phyloP scores from a whole-genome alignment of 2,888 invertebrate species.

The Thymelicus sylvestris region DNA sequence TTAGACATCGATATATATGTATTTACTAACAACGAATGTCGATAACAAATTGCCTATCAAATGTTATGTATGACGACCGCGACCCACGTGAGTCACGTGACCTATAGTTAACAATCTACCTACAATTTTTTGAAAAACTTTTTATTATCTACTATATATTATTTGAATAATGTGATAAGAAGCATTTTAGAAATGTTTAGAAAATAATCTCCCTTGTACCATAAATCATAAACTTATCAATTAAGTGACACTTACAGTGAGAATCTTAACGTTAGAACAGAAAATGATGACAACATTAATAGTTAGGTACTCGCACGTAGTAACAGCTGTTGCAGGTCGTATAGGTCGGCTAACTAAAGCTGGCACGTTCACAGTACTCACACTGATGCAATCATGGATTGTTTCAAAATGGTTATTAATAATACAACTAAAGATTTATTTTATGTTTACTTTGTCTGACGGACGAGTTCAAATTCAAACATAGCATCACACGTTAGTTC shows the following conservation, averaged over 20 bases:
- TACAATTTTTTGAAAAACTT: constrained; percentile 64
- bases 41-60: constrained; percentile 76
- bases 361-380: too few species aligned
- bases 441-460: too few species aligned
- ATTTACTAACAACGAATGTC: constrained; percentile 74
- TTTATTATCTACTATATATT: constrained; percentile 60
- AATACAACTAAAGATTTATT: too few species aligned
- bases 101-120: constrained; percentile 71
- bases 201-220: constrained; percentile 77
- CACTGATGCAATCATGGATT: too few species aligned
- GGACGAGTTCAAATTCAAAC: too few species aligned
- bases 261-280: constrained; percentile 34
- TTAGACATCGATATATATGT: constrained; percentile 66
- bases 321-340: neutral
- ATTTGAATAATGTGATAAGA: constrained; percentile 65
- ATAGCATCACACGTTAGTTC: too few species aligned
- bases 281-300: constrained; percentile 51
- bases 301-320: constrained; percentile 40
- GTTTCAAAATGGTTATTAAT: too few species aligned
- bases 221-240: constrained; percentile 64
- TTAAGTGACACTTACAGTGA: constrained; percentile 72
- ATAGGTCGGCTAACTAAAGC: too few species aligned
- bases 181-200: constrained; percentile 73
- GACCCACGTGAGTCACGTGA: constrained; percentile 44
- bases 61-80: constrained; percentile 56